phyloP scores from a whole-genome alignment of 2,888 invertebrate genomes.

The Poecilobothrus nobilitatus region DNA sequence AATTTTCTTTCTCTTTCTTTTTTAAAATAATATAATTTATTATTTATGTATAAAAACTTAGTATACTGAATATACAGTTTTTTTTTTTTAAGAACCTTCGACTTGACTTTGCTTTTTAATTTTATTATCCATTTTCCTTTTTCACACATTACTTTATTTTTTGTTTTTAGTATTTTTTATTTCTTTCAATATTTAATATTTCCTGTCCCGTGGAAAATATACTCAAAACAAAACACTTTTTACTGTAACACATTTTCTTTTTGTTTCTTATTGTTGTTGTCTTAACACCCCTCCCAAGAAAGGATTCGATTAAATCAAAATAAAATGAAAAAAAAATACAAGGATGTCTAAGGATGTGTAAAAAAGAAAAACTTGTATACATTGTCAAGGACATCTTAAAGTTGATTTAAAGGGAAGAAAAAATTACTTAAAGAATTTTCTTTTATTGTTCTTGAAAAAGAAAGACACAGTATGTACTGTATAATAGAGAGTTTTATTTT shows the following conservation, averaged over 20 bases:
- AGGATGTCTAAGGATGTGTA: neutral
- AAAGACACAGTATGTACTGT: too few species aligned
- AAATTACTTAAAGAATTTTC: too few species aligned
- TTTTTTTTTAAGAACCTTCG: neutral
- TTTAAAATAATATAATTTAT: neutral
- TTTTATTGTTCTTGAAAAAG: too few species aligned
- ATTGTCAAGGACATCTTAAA: slow-evolving; percentile 6
- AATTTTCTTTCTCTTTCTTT: too few species aligned
- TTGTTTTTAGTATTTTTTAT: neutral
- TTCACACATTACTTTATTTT: neutral
- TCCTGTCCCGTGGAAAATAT: neutral
- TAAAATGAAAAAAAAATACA: neutral
- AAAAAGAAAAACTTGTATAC: neutral
- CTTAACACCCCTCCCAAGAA: neutral
- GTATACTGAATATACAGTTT: neutral
- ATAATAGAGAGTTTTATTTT: too few species aligned
- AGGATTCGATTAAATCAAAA: neutral
- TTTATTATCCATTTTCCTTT: neutral
- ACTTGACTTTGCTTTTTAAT: slow-evolving; percentile 4
- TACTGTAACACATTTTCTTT: neutral
- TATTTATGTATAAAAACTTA: neutral
- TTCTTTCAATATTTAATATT: neutral
- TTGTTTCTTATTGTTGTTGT: neutral
- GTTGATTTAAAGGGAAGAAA: neutral
- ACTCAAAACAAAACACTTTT: neutral